Conservation (phyloP, 2,113 vertebrate species). For the Ictalurus furcatus region DNA sequence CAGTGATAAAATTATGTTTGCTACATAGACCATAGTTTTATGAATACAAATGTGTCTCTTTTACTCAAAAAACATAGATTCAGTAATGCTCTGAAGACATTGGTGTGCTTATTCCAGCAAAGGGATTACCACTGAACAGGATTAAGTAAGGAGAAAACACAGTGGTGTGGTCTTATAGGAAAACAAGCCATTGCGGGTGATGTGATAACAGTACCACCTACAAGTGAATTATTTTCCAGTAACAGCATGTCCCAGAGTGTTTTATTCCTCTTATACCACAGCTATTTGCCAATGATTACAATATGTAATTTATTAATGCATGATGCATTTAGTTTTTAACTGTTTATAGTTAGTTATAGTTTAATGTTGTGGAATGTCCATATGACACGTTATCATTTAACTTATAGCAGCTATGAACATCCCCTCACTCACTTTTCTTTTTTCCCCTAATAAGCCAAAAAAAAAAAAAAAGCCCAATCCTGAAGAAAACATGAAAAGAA, state of each 20-base stretch:
- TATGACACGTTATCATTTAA: neutral
- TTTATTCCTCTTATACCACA: neutral
- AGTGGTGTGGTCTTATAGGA: neutral
- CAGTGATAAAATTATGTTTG: neutral
- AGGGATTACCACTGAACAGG: neutral
- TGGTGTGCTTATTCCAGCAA: neutral
- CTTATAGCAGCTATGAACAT: neutral
- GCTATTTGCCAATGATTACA: neutral
- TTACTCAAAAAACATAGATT: neutral
- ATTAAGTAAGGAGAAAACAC: neutral
- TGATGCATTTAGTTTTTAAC: neutral
- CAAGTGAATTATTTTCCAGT: neutral
- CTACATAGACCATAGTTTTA: neutral
- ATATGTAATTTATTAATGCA: neutral
- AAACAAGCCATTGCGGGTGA: neutral
- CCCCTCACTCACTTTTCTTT: neutral
- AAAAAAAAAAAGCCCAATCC: neutral
- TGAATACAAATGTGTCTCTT: neutral
- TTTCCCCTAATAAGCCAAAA: neutral
- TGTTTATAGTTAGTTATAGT: neutral
- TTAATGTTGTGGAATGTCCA: neutral
- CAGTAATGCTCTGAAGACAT: neutral
- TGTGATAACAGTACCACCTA: neutral
- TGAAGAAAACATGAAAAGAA: neutral
- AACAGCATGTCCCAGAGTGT: neutral